Conservation (phyloP, 2,888 invertebrate genomes). For the Scotopteryx bipunctaria region DNA sequence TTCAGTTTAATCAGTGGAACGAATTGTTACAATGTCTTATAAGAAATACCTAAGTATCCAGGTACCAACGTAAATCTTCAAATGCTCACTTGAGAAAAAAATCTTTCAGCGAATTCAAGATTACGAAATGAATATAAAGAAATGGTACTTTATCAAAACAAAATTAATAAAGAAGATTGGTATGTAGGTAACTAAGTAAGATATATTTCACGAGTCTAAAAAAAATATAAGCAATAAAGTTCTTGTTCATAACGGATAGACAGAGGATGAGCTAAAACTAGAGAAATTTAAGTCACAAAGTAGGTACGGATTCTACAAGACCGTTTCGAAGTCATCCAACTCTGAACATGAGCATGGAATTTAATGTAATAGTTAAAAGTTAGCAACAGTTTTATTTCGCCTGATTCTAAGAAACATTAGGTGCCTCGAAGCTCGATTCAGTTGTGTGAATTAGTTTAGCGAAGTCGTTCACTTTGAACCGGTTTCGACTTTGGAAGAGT, state of each 20-base stretch:
- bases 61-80: too few species aligned
- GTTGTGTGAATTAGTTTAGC: slow-evolving; percentile 3
- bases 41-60: too few species aligned
- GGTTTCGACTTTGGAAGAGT: slow-evolving; percentile 16
- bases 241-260: slow-evolving; percentile 24
- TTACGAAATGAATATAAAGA: too few species aligned
- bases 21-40: too few species aligned
- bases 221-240: slow-evolving; percentile 11
- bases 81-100: too few species aligned
- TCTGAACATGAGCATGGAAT: slow-evolving; percentile 47
- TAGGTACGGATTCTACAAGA: slow-evolving; percentile 21
- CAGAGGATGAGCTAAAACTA: slow-evolving; percentile 44
- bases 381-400: slow-evolving; percentile 22
- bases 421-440: not conserved
- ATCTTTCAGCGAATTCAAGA: too few species aligned
- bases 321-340: slow-evolving; percentile 56
- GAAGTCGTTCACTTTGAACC: slow-evolving; percentile 8
- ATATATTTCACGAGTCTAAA: slow-evolving; percentile 1
- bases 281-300: slow-evolving; percentile 48
- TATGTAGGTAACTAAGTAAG: too few species aligned
- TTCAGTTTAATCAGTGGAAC: too few species aligned
- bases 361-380: slow-evolving; percentile 36
- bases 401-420: slow-evolving; percentile 13
- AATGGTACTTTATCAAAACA: too few species aligned
- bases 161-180: too few species aligned